Base-by-base conservation (phyloP, 2,888 invertebrate species). In the Anoplius nigerrimus region DNA sequence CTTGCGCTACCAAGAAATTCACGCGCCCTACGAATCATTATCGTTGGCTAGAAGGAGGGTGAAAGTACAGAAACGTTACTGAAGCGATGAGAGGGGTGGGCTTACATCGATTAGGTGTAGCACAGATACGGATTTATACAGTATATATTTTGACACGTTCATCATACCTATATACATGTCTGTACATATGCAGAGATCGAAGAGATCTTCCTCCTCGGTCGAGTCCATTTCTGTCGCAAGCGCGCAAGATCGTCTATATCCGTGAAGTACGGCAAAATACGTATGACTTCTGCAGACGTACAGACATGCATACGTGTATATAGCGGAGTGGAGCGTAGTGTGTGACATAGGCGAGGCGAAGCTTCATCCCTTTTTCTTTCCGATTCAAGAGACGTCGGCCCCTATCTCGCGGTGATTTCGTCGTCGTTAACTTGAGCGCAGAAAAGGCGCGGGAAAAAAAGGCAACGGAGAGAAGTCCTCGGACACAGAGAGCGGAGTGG, bases 321-420 rank as follows among this genome's bases (percentile, higher is more conserved):
- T 82, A 87, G 87, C 87, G 81, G 83, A 87, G 88, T 88, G 87
- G 87, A 87, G 88, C 88, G 83, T 84, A 85, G 87, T 88, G 88
- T 86, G 79, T 87, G 86, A 88, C 88, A 88, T 80, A 88, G 86
- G 88, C 88, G 84, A 88, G 86, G 88, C 88, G 82, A 88, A 88
- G 88, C 88, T 84, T 87, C 83, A 85, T 86, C 85, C 84, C 79
- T 84, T 81, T 79, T 65, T 59, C 59, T 42, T 70, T 83, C 83
- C 82, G 84, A 86, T 87, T 87, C 86, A 85, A 88, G 87, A 88
- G 88, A 87, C 84, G 66, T 42, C 62, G 62, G 69, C 74, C 63
- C 62, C 69, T 52, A 64, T 52, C 34, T 48, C 62, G 61, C 62
- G 52, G 65, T 64, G 75, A 66, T 61, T 68, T 55, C 71, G 69